Conservation (phyloP, 2,888 invertebrate species). For the Laspeyria flexula region DNA sequence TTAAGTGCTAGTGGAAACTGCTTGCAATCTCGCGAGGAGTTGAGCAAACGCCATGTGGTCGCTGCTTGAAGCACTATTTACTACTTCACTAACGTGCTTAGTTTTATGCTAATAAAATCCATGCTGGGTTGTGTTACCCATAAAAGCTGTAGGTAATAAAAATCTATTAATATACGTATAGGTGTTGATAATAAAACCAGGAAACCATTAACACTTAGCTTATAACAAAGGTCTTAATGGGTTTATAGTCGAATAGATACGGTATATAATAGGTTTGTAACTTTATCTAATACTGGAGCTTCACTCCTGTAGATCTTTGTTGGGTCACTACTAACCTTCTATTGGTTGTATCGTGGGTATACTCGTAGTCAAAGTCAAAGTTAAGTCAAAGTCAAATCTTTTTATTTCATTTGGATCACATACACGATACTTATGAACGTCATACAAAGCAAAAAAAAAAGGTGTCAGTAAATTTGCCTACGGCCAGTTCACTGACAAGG, state of each 20-base stretch:
- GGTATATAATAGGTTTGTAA: no score
- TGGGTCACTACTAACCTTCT: no score
- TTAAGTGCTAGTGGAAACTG: conserved; percentile 81
- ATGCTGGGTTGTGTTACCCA: conserved; percentile 18
- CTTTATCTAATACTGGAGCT: no score
- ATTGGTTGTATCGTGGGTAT: no score
- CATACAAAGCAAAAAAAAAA: no score
- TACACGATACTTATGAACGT: no score
- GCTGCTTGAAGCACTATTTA: conserved; percentile 60
- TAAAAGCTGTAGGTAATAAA: conserved; percentile 31
- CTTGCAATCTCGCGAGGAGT: conserved; percentile 70
- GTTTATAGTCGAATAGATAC: not conserved
- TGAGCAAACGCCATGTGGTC: conserved; percentile 62
- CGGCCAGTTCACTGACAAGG: no score
- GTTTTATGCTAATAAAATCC: conserved; percentile 47
- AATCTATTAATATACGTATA: conserved; percentile 15
- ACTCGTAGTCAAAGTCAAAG: no score
- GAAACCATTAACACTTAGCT: not conserved
- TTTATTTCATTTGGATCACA: no score
- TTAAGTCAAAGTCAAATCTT: no score
- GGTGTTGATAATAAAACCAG: not conserved
- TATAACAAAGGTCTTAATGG: not conserved
- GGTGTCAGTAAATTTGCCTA: no score
- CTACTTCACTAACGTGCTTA: conserved; percentile 46
- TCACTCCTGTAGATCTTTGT: no score